Evolutionary conservation across 30 jellyfish, hydroid and myxozoan genomes (phyloP), one percentile per base, ranked within the genome.

Genomic region (Aurelia sp.): DNA sequence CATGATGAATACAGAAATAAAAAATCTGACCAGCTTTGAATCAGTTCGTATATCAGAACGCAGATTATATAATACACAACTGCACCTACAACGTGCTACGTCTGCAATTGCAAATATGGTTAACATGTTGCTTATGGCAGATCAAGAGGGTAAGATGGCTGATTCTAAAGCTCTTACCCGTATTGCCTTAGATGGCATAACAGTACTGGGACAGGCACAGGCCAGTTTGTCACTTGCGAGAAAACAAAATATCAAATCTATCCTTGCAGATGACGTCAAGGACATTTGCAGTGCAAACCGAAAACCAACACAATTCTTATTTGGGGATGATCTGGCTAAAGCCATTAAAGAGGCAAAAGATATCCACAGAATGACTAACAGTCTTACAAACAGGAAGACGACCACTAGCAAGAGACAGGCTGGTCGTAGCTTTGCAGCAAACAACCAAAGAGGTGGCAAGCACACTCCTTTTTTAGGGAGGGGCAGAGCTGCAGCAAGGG

Each of bases 281-380:
- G 33, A 27, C 33, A 27, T 27, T 27, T 27, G 33, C 33, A 27
- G 33, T 27, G 33, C 33, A 27, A 27, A 27, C 75, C 20, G 27
- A 40, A 63, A 63, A 20, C 75, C 81, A 70, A 30, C 81, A 24
- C 66, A 70, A 3, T 70, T 30, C 38, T 33, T 70, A 66, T 44
- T 74, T 48, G 86, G 86, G 60, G 86, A 74, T 74, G 86, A 74
- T 47, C 30, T 74, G 15, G 19, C 76, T 10, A 52, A 74, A 41
- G 33, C 80, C 50, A 52, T 74, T 19, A 74, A 53, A 74, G 77
- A 47, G 52, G 67, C 86, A 40, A 41, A 20, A 21, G 86, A 74
- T 20, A 18, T 41, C 67, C 67, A 33, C 81, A 15, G 64, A 33
- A 64, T 74, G 16, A 48, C 76, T 79, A 38, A 30, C 86, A 65